A percentile compares a stretch with the other conserved stretches of the same genome.
These are phyloP conservation scores for Gobio gobio DNA, from an alignment of 2,113 vertebrate genomes.

Conservation along the genomic window DNA sequence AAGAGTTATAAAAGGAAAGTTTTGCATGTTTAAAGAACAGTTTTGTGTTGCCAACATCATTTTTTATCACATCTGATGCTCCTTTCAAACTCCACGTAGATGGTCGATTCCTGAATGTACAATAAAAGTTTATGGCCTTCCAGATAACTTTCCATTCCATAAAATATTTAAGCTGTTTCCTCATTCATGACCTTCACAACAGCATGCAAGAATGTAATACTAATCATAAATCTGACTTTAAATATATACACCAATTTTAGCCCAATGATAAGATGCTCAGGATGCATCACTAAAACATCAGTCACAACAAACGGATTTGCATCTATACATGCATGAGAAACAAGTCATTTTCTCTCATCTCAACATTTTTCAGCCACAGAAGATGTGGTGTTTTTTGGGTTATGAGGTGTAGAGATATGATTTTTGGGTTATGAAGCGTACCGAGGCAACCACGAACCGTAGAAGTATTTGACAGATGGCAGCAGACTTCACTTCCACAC, in stretches of 20 bases:
- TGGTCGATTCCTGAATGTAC: neutral
- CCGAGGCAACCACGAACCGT: neutral
- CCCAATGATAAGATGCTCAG: neutral
- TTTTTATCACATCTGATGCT: neutral
- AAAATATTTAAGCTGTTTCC: constrained; percentile 20
- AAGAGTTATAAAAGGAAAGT: neutral
- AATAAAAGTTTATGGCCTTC: neutral
- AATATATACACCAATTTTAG: neutral
- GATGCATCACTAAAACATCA: neutral
- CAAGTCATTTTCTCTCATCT: neutral
- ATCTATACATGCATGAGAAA: neutral
- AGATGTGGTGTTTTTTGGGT: neutral
- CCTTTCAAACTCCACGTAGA: neutral
- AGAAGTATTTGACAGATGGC: neutral
- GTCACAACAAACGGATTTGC: neutral
- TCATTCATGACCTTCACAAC: neutral
- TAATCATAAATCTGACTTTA: neutral
- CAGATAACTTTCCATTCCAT: constrained; percentile 38
- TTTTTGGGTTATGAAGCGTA: neutral
- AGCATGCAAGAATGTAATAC: neutral
- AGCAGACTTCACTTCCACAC: neutral
- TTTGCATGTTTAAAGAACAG: neutral
- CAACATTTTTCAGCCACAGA: constrained; percentile 5
- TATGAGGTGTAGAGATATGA: neutral
- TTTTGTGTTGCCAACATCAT: neutral